Evolutionary conservation across 2,113 vertebrate species (phyloP), one percentile per base, ranked within the genome.

Genomic region (Struthidea cinerea): DNA sequence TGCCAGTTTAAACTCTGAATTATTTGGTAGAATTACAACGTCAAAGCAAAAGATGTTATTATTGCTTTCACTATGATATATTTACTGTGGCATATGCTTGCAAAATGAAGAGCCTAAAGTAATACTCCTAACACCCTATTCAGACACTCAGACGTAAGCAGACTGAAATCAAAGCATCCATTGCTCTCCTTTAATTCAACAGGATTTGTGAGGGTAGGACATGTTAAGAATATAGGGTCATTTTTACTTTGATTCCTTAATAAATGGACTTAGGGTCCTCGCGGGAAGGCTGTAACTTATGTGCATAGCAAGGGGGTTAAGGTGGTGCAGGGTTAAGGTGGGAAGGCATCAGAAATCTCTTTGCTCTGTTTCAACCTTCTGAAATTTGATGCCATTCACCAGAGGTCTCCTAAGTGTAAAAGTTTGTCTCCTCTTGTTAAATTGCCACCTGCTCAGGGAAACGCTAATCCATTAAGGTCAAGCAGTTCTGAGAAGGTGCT

Each of bases 381-480:
- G 90, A 96, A 92, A 97, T 97, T 97, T 97, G 97, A 97, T 96
- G 95, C 95, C 81, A 76, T 96, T 98, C 96, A 78, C 92, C 93
- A 93, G 93, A 87, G 91, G 91, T 95, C 96, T 97, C 93, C 84
- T 97, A 97, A 98, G 98, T 98, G 98, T 98, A 98, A 98, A 98
- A 98, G 98, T 98, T 98, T 97, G 93, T 98, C 97, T 98, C 97
- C 94, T 98, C 67, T 97, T 98, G 96, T 97, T 98, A 95, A 98
- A 97, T 96, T 96, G 98, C 98, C 98, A 98, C 98, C 98, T 99
- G 98, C 97, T 97, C 97, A 93, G 81, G 96, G 96, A 97, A 96
- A 97, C 98, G 96, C 98, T 99, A 99, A 99, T 99, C 98, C 98
- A 98, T 98, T 99, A 98, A 98, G 98, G 98, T 98, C 83, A 96